Conservation (phyloP, 2,113 vertebrate species). For the Oxyura jamaicensis region DNA sequence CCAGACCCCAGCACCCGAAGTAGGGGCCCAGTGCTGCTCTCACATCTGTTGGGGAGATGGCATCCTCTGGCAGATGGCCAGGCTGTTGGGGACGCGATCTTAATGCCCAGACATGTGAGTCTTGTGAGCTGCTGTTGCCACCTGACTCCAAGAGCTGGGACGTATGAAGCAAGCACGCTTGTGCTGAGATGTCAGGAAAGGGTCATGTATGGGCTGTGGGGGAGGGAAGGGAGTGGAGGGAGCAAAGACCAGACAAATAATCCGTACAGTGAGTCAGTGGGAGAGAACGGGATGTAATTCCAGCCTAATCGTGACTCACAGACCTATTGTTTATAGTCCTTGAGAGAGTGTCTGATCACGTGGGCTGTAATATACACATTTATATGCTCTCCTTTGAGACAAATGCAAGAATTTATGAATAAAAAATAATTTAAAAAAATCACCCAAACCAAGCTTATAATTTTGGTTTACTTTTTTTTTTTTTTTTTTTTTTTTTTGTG, state of each 20-base stretch:
- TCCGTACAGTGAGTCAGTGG: constrained; percentile 32
- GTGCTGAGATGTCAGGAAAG: not conserved
- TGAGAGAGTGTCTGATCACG: constrained; percentile 25
- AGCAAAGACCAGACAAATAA: constrained; percentile 6
- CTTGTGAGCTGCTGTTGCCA: not conserved
- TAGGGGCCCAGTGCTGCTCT: not conserved
- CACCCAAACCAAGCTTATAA: not conserved
- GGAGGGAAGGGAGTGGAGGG: not conserved
- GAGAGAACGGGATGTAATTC: constrained; percentile 16
- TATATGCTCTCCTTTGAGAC: not conserved
- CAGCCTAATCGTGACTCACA: constrained; percentile 32
- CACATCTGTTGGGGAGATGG: not conserved
- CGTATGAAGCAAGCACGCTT: rapidly evolving
- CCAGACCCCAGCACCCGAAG: not conserved
- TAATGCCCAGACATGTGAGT: rapidly evolving
- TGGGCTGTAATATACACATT: not conserved
- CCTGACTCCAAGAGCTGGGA: not conserved
- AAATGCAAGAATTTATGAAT: not conserved
- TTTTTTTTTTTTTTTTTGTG: too few relatives aligned
- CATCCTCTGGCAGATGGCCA: not conserved
- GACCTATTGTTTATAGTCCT: constrained; percentile 9
- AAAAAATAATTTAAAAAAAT: too few relatives aligned
- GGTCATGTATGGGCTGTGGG: not conserved
- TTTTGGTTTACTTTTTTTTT: not conserved
- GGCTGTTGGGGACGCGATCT: not conserved